Conservation (phyloP, 2,797 vertebrate genomes). For the Peromyscus nudipes region DNA sequence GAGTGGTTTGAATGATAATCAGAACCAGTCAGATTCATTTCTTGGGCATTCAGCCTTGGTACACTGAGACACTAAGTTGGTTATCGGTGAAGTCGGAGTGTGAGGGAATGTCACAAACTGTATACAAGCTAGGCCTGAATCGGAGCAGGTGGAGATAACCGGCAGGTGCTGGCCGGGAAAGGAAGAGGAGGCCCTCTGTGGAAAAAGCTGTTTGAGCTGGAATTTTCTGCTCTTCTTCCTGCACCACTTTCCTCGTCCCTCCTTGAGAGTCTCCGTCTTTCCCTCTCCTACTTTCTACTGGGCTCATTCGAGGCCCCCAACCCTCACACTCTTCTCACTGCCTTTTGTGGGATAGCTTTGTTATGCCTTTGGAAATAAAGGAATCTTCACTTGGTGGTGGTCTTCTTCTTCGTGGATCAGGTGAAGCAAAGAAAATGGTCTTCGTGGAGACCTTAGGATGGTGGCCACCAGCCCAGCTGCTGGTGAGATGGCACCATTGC, state of each 20-base stretch:
- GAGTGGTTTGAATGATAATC: conserved; percentile 54
- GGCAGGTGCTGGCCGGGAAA: not conserved
- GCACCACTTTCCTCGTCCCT: not conserved
- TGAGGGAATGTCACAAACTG: conserved; percentile 60
- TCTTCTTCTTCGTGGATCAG: not conserved
- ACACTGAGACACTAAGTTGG: conserved; percentile 55
- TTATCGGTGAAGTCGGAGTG: conserved; percentile 59
- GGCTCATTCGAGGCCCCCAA: not conserved
- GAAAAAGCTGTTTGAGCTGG: not conserved
- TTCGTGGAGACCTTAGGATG: not conserved
- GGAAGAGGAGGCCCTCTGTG: not conserved
- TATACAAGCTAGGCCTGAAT: conserved; percentile 27
- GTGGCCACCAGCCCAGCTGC: not conserved
- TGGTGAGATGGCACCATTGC: not conserved
- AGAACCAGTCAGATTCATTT: conserved; percentile 47
- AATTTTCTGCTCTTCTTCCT: conserved; percentile 27
- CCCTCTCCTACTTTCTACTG: not conserved
- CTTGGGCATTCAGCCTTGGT: conserved; percentile 35
- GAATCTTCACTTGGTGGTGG: not conserved
- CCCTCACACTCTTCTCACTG: not conserved
- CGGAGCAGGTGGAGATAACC: not conserved
- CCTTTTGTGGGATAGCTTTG: not conserved
- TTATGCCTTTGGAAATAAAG: conserved; percentile 46
- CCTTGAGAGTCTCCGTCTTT: conserved; percentile 21
- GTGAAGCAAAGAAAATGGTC: not conserved